Base-by-base conservation (phyloP, 2,888 invertebrate genomes). In the Leucania comma region DNA sequence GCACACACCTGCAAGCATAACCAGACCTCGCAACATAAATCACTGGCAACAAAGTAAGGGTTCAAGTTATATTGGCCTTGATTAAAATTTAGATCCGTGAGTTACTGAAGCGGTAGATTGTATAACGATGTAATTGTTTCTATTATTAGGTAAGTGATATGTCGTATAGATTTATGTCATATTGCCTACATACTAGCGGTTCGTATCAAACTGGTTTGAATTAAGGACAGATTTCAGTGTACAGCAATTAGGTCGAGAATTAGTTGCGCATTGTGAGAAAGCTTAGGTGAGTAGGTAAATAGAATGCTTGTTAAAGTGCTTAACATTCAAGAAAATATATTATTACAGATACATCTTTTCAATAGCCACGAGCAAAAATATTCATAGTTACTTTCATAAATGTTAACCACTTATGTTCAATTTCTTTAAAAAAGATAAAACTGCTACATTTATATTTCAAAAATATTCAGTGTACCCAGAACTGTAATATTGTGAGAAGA, bases 41-140 rank as follows among this genome's bases (percentile, higher is more conserved):
- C 12, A 42, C 20, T 29, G 20, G 20, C 12, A 29, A 48, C 46
- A 32, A 68, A 32, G 0, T 20, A n/a, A 56, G 35, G 24, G 74
- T 32, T 75, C 80, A 68, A 78, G 61, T 35, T 70, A 77, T 76
- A 82, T 75, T 85, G 78, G 84, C 24, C 57, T 68, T 54, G 48
- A 71, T 80, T 75, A 70, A 74, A 81, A 77, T 81, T 81, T 80
- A 75, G 83, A 80, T 80, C 63, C 58, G 48, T 69, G 70, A 83
- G 72, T 75, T 81, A 78, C 57, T 81, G 76, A 71, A 76, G 78
- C 81, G 74, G 68, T 80, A 81, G 81, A 85, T 85, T 81, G 83
- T 78, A 80, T 85, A 80, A 85, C 71, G 72, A 81, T 83, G 78
- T 85, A 85, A 83, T 83, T 83, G 85, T 85, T 83, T 77, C 72